Percentiles rank a stretch among this genome's conserved stretches.
Evolutionary conservation across 2,888 invertebrate genomes (phyloP).

Genomic region (Hipparchia sbordonii): DNA sequence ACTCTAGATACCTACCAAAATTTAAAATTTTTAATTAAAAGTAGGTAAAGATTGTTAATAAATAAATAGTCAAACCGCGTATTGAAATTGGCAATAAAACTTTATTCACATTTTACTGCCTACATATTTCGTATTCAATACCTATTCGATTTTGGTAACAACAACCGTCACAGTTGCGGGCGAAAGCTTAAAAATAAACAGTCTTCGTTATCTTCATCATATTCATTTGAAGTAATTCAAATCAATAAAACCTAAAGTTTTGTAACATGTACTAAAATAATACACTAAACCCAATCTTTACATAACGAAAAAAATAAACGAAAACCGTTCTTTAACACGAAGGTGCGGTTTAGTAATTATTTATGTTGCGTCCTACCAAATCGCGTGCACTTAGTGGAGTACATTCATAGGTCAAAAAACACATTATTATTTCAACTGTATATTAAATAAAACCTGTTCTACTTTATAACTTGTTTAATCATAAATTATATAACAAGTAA

Average conservation of each 20-base stretch:
- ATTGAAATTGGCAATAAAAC: no score
- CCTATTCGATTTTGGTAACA: no score
- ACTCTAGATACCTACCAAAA: no score
- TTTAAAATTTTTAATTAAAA: no score
- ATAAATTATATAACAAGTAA: background rate
- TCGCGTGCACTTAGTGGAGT: slow-evolving; percentile 9
- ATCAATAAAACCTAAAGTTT: background rate
- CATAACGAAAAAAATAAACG: slow-evolving; percentile 11
- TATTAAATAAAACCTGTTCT: slow-evolving; percentile 12
- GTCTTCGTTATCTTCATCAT: no score
- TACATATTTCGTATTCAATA: no score
- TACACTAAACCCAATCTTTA: slow-evolving; percentile 1
- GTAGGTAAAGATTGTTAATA: no score
- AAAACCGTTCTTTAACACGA: slow-evolving; percentile 10
- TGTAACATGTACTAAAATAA: background rate
- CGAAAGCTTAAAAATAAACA: no score
- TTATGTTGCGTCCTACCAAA: slow-evolving; percentile 14
- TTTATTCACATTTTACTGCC: no score
- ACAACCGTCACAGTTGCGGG: no score
- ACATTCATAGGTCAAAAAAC: slow-evolving; percentile 16
- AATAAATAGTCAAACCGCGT: no score
- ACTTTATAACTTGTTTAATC: background rate
- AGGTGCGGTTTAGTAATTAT: slow-evolving; percentile 14
- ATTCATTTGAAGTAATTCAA: background rate
- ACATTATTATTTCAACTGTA: slow-evolving; percentile 5